These are phyloP conservation scores for Drosophila malerkotliana DNA, from an alignment of 1,140 invertebrate species.

Conservation along the genomic window DNA sequence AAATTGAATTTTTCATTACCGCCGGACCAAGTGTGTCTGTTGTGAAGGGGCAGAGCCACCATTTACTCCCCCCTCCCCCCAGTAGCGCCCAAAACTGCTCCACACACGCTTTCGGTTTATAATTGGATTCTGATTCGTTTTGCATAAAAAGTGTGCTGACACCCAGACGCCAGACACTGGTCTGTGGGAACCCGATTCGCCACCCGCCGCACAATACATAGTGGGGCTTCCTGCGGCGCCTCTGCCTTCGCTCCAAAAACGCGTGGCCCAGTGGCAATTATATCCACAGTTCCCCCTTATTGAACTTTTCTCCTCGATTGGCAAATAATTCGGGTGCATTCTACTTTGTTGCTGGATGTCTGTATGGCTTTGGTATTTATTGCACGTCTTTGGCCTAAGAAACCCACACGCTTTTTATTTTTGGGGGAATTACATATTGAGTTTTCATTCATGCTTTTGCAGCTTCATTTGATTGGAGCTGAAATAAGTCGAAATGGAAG, in stretches of 20 bases:
- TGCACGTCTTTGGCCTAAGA: constrained; percentile 25
- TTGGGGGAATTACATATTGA: constrained; percentile 44
- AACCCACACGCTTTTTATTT: constrained; percentile 15
- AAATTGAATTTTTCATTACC: constrained; percentile 62
- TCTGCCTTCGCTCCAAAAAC: constrained; percentile 12
- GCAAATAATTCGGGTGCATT: constrained; percentile 51
- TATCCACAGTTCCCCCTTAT: constrained; percentile 19
- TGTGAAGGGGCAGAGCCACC: neutral
- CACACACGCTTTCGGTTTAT: constrained; percentile 45
- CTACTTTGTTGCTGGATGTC: constrained; percentile 8
- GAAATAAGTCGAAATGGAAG: constrained; percentile 22
- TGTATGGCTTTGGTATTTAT: constrained; percentile 43
- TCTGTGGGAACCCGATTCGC: neutral
- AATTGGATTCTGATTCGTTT: constrained; percentile 65
- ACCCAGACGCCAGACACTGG: constrained; percentile 50
- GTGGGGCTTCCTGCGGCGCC: constrained; percentile 49
- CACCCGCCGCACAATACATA: constrained; percentile 1
- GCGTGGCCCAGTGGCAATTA: constrained; percentile 28
- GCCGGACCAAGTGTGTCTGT: constrained; percentile 25
- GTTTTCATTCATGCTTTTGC: constrained; percentile 42
- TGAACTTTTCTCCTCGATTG: constrained; percentile 25
- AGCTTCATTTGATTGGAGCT: constrained; percentile 53
- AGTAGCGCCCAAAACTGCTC: neutral
- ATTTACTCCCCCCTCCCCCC: neutral
- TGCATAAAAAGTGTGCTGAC: constrained; percentile 54